Percentiles rank a stretch among this genome's conserved stretches.
phyloP scores from a whole-genome alignment of 1,140 invertebrate species.

The Meloidogyne floridensis region DNA sequence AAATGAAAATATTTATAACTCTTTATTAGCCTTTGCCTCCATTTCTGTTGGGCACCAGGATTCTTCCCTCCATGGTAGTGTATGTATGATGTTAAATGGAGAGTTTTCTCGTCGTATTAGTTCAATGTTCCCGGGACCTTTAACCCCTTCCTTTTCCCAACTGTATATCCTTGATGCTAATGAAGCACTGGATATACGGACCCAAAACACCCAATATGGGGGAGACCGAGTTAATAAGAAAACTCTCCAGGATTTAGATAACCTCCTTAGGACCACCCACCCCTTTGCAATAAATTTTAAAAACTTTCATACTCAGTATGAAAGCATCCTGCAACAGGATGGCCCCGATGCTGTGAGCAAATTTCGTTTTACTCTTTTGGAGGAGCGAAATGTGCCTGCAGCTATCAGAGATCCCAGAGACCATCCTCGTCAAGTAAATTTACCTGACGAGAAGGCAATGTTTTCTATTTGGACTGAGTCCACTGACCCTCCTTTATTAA shows the following conservation, averaged over 20 bases:
- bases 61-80: background rate
- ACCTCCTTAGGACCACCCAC: background rate
- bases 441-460: background rate
- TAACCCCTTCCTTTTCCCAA: background rate
- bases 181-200: background rate
- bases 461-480: background rate
- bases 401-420: background rate
- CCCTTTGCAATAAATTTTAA: background rate
- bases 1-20: background rate
- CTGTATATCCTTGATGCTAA: background rate
- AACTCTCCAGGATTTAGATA: background rate
- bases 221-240: background rate
- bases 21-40: background rate
- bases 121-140: background rate
- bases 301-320: background rate
- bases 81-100: constrained; percentile 4
- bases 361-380: background rate
- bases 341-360: background rate
- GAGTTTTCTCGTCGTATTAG: constrained; percentile 15
- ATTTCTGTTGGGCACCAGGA: background rate
- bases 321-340: background rate
- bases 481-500: background rate
- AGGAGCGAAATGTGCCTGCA: background rate
- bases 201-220: background rate
- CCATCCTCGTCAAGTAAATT: background rate